Evolutionary conservation across 2,888 invertebrate genomes (phyloP).

Genomic region (Chymomyza procnemis): DNA sequence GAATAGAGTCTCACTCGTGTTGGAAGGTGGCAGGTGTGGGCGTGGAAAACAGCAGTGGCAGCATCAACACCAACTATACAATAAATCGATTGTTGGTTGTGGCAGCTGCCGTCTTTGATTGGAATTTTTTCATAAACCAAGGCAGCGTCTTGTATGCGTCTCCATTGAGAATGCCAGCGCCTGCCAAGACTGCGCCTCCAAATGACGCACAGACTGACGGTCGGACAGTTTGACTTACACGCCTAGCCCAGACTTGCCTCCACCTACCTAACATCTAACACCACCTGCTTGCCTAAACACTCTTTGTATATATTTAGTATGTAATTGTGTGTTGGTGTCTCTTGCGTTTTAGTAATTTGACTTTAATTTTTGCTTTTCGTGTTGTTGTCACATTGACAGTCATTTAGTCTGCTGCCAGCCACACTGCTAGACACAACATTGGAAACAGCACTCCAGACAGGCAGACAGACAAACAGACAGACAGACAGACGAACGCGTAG

Average conservation of each 20-base stretch:
- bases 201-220: slow-evolving; percentile 1
- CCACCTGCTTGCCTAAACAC: neutral
- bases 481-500: slow-evolving; percentile 16
- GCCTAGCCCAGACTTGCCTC: slow-evolving; percentile 13
- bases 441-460: neutral
- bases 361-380: slow-evolving; percentile 7
- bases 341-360: neutral
- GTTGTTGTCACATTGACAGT: slow-evolving; percentile 22
- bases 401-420: slow-evolving; percentile 47
- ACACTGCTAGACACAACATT: slow-evolving; percentile 43
- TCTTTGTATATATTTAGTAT: slow-evolving; percentile 13
- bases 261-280: slow-evolving; percentile 35
- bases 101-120: slow-evolving; percentile 39
- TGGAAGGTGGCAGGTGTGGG: no score
- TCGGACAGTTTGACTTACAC: neutral
- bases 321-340: slow-evolving; percentile 27
- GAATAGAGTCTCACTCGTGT: no score
- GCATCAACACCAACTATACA: neutral
- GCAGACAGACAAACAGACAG: slow-evolving; percentile 8
- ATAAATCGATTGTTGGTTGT: slow-evolving; percentile 34
- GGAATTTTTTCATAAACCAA: slow-evolving; percentile 55
- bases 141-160: slow-evolving; percentile 23
- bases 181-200: slow-evolving; percentile 36
- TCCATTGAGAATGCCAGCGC: slow-evolving; percentile 4
- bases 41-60: neutral